Evolutionary conservation across 1,140 invertebrate genomes (phyloP).

Genomic region (Lethrus apterus): DNA sequence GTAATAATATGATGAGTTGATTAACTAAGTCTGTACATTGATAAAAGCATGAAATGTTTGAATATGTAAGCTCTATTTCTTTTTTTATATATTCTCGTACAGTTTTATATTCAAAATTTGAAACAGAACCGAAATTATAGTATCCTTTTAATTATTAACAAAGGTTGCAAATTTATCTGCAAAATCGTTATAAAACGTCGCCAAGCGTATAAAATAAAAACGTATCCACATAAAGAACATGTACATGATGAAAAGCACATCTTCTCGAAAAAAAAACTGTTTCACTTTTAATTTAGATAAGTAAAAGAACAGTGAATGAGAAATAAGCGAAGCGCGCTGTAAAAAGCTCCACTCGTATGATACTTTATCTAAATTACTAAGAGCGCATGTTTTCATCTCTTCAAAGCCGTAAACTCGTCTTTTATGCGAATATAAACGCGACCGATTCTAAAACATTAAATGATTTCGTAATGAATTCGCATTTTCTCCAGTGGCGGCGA

Average conservation of each 20-base stretch:
- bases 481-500: too few species aligned
- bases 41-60: too few species aligned
- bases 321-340: conserved; percentile 11
- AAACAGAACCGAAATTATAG: too few species aligned
- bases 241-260: conserved; percentile 6
- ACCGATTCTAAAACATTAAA: conserved; percentile 15
- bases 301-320: conserved; percentile 16
- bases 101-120: too few species aligned
- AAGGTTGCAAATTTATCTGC: too few species aligned
- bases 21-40: too few species aligned
- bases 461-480: conserved; percentile 18
- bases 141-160: too few species aligned
- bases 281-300: conserved; percentile 18
- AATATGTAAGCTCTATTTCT: too few species aligned
- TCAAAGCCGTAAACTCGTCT: conserved; percentile 19
- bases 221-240: conserved; percentile 6
- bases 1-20: too few species aligned
- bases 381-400: conserved; percentile 19
- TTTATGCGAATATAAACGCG: conserved; percentile 18
- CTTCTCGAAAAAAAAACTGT: conserved; percentile 8
- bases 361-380: conserved; percentile 20
- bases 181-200: too few species aligned
- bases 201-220: too few species aligned
- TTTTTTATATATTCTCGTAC: too few species aligned
- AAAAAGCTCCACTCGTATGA: conserved; percentile 14